Evolutionary conservation across 2,888 invertebrate species (phyloP).

Genomic region (Epinotia bilunana): DNA sequence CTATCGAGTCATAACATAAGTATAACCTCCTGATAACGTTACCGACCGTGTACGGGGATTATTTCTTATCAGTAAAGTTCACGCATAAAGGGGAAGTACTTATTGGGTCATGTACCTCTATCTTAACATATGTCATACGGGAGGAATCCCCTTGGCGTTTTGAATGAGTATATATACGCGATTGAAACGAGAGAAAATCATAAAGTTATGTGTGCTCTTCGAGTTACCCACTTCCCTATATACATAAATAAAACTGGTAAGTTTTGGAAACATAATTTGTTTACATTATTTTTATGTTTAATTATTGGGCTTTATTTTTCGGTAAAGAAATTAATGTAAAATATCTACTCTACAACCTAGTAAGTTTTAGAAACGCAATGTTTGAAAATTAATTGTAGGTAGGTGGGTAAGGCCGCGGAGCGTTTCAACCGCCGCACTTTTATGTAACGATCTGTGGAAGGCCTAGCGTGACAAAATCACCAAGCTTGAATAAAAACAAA

Average conservation of each 20-base stretch:
- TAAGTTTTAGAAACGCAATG: too few species aligned
- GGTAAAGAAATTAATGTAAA: too few species aligned
- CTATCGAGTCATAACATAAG: too few species aligned
- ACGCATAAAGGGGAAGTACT: slow-evolving; percentile 35
- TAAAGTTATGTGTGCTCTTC: neutral
- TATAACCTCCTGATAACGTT: slow-evolving; percentile 1
- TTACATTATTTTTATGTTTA: neutral
- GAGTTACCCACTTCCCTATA: neutral
- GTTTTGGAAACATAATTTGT: neutral
- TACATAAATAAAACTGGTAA: slow-evolving; percentile 3
- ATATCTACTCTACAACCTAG: too few species aligned
- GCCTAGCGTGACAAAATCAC: too few species aligned
- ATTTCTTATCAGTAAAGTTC: slow-evolving; percentile 39
- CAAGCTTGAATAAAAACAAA: too few species aligned
- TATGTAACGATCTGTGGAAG: too few species aligned
- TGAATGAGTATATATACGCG: slow-evolving; percentile 19
- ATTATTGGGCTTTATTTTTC: too few species aligned
- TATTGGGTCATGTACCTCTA: slow-evolving; percentile 5
- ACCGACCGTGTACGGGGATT: slow-evolving; percentile 6
- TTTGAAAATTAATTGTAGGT: too few species aligned
- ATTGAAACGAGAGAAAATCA: slow-evolving; percentile 4
- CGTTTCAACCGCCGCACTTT: too few species aligned
- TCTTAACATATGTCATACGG: neutral
- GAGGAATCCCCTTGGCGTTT: slow-evolving; percentile 31
- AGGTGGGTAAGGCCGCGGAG: too few species aligned